A percentile compares a stretch with the other conserved stretches of the same genome.
phyloP scores from a whole-genome alignment of 1,140 invertebrate species.

The Cepaea nemoralis region DNA sequence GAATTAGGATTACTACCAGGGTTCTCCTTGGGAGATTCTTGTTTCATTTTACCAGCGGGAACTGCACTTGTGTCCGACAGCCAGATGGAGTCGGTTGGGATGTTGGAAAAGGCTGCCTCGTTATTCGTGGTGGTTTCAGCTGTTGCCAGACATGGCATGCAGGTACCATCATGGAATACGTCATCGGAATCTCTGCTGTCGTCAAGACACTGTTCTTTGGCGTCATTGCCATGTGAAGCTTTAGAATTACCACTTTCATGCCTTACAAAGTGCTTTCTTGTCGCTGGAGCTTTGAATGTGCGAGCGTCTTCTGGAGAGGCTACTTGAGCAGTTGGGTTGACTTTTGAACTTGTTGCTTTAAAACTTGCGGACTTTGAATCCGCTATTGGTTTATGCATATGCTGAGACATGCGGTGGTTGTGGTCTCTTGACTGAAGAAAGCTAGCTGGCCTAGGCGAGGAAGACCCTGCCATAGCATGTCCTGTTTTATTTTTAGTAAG shows the following conservation, averaged over 20 bases:
- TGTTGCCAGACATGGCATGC: neutral
- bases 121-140: neutral
- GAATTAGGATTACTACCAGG: neutral
- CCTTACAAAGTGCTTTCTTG: neutral
- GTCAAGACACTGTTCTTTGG: neutral
- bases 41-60: too few relatives aligned
- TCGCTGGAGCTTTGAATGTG: neutral
- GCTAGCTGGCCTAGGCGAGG: neutral
- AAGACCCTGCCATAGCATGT: neutral
- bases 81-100: neutral
- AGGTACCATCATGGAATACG: neutral
- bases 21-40: too few relatives aligned
- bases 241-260: neutral
- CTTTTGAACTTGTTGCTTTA: neutral
- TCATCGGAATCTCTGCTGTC: neutral
- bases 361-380: neutral
- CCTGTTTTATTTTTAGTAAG: neutral
- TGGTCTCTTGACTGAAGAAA: too few relatives aligned
- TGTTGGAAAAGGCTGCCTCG: conserved; percentile 6
- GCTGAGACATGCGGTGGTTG: too few relatives aligned
- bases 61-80: neutral
- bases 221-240: neutral
- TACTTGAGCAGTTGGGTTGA: neutral
- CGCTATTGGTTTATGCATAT: neutral
- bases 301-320: neutral